Evolutionary conservation across 2,888 invertebrate genomes (phyloP).

Genomic region (Crocallis elinguaria): DNA sequence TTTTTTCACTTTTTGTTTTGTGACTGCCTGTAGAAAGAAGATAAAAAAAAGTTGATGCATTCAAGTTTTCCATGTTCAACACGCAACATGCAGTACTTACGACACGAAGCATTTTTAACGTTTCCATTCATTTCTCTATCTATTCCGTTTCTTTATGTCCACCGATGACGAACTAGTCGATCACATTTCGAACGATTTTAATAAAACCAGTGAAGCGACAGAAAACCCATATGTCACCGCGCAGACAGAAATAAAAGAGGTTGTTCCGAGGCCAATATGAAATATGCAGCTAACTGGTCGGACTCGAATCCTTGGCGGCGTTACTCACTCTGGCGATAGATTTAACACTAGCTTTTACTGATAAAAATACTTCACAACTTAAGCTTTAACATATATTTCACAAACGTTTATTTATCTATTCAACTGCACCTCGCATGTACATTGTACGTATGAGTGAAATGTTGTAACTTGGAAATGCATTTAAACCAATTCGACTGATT

Average conservation of each 20-base stretch:
- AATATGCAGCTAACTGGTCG: slow-evolving; percentile 68
- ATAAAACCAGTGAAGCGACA: slow-evolving; percentile 45
- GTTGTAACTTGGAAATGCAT: no score
- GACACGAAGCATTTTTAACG: no score
- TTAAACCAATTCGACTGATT: no score
- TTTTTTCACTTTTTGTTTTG: no score
- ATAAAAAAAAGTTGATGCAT: no score
- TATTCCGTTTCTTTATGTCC: neutral
- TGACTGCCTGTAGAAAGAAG: no score
- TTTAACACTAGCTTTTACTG: slow-evolving; percentile 34
- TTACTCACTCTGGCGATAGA: slow-evolving; percentile 56
- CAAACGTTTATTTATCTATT: neutral
- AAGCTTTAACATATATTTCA: neutral
- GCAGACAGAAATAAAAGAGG: slow-evolving; percentile 72
- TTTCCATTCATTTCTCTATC: neutral
- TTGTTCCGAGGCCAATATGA: slow-evolving; percentile 56
- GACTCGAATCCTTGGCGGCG: slow-evolving; percentile 54
- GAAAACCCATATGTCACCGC: slow-evolving; percentile 60
- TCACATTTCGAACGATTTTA: slow-evolving; percentile 38
- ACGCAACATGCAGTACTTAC: no score
- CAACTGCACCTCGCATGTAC: no score
- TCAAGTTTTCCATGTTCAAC: no score
- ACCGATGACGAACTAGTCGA: slow-evolving; percentile 10
- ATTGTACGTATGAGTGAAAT: no score
- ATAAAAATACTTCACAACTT: slow-evolving; percentile 15